A percentile compares a stretch with the other conserved stretches of the same genome.
These are phyloP conservation scores for Phocides pigmalion DNA, from an alignment of 1,140 invertebrate genomes.

Conservation along the genomic window DNA sequence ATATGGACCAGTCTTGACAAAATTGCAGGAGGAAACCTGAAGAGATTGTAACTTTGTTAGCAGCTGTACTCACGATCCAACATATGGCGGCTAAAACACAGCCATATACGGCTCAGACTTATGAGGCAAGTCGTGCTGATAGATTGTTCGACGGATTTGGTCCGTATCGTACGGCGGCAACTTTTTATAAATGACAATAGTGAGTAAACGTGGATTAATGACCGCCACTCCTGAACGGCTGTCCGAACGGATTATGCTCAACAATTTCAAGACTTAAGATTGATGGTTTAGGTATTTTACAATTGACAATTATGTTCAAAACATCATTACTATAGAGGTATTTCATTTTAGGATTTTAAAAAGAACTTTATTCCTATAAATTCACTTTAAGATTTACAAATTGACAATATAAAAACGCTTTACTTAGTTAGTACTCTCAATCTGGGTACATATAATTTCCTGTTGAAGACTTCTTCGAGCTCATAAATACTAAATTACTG, in stretches of 20 bases:
- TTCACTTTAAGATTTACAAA: too few species aligned
- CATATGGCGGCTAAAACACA: slow-evolving; percentile 70
- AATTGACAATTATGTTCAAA: neutral
- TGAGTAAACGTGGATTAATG: slow-evolving; percentile 34
- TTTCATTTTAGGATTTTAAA: neutral
- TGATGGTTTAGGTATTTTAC: slow-evolving; percentile 14
- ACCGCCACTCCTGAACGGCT: slow-evolving; percentile 30
- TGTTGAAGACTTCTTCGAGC: too few species aligned
- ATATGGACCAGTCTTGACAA: neutral
- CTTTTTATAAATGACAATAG: slow-evolving; percentile 51
- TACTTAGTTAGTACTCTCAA: too few species aligned
- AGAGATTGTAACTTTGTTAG: slow-evolving; percentile 3
- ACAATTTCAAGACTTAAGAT: slow-evolving; percentile 19
- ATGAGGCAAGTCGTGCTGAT: slow-evolving; percentile 55
- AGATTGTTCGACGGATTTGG: slow-evolving; percentile 57
- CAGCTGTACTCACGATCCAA: slow-evolving; percentile 44
- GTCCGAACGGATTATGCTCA: slow-evolving; percentile 23
- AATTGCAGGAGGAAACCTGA: slow-evolving; percentile 13
- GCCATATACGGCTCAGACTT: slow-evolving; percentile 63
- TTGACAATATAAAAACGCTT: too few species aligned
- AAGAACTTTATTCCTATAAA: too few species aligned
- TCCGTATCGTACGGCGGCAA: slow-evolving; percentile 46
- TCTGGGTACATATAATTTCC: too few species aligned
- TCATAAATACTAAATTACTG: too few species aligned
- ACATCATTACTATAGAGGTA: neutral